Base-by-base conservation (phyloP, 2,888 invertebrate species). In the Oscheius sp. region DNA sequence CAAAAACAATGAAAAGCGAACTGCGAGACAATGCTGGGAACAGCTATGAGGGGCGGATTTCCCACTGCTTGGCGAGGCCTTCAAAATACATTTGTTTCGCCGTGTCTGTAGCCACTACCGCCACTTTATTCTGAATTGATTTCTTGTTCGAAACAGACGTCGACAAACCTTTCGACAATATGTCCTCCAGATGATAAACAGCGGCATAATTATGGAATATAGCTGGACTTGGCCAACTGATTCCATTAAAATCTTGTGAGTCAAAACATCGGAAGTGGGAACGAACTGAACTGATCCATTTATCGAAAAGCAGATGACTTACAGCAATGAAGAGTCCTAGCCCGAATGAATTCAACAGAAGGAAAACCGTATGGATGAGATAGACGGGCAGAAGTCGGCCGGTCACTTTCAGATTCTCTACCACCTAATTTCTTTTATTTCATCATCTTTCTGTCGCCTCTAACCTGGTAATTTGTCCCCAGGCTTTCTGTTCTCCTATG, bases 221-320 rank as follows among this genome's bases (percentile, higher is more conserved):
- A 70, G 59, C 16, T 70, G 70, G n/a, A 70, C 59, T 56, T 70
- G 49, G 0, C 63, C 63, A 23, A 63, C 63, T 12, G 23, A 63
- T 21, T 63, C 63, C 21, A 63, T 13, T 5, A 63, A 7, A 23
- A 63, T 25, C 23, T 63, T 63, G 23, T 63, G 63, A 23, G 63
- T 63, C 2, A 23, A 12, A 18, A 46, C 46, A n/a, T 63, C 63
- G 6, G 23, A 18, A 7, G 25, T 18, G 7, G 43, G 63, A 16
- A 63, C 41, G 9, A 61, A 29, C 61, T 61, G 63, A 41, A 61
- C 9, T 9, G 35, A 35, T 35, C 9, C 9, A 35, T 35, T 9
- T 3, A 9, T 35, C 35, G 35, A 35, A 6, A 9, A 6, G 35
- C 5, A 35, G 5, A 9, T 6, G 35, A 35, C 35, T 23, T 9